Base-by-base conservation (phyloP, 2,797 vertebrate species). In the Gorsachius magnificus region DNA sequence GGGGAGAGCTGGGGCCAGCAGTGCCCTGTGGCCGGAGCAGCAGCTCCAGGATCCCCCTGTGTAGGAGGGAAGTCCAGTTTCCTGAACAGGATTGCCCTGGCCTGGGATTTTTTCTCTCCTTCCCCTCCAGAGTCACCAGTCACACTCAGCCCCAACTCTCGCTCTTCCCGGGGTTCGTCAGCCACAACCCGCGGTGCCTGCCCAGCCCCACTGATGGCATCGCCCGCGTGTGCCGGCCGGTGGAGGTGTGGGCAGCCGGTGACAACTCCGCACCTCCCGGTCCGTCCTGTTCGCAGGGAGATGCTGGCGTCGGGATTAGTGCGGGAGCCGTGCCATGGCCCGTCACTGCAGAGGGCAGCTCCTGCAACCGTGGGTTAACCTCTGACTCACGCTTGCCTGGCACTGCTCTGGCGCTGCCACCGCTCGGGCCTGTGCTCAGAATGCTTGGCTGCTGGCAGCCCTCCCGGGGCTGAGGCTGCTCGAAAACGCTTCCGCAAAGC, bases 1-100 rank as follows among this genome's bases (percentile, higher is more conserved):
- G 3, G 43, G 43, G 28, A 15, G 7, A 33, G 54, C 54, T 0
- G 0, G 43, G 70, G n/a, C 29, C 29, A 11, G 31, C 0, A 0
- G 13, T 15, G 63, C 14, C 45, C 66, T 60, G 2, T 0, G 2
- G 70, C 45, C 0, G 5, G 8, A 33, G 36, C 0, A 3, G 51
- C 72, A 29, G 36, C 36, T 68, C n/a, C 26, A 29, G 65, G 51
- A 12, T 77, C 10, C 13, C 28, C 28, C 21, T 5, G 61, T 63
- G 17, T 11, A 2, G 36, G n/a, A 50, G 16, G 31, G 41, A 51
- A 6, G 20, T 5, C 31, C 0, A 0, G 18, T 4, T 29, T 6
- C 38, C 20, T 0, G 1, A 10, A 2, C 22, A 38, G 63, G 10
- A 57, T n/a, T 57, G 64, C 35, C 56, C 75, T 46, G 75, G 31